Conservation (phyloP, 2,888 invertebrate species). For the Agrilus biguttatus region DNA sequence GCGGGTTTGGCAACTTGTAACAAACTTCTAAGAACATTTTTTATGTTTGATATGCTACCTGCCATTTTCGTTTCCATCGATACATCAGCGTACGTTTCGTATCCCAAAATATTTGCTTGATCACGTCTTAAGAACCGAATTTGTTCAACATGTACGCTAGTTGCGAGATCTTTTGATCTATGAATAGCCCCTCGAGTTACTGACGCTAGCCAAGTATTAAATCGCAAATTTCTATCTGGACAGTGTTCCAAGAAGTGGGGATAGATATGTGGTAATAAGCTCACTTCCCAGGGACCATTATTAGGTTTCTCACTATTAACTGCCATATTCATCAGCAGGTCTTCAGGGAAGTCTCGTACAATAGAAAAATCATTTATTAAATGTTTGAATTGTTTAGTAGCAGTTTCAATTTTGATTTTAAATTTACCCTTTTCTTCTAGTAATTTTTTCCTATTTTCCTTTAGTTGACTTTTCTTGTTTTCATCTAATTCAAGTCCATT, state of each 20-base stretch:
- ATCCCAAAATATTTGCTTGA: constrained; percentile 67
- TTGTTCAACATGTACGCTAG: constrained; percentile 62
- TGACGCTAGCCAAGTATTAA: constrained; percentile 75
- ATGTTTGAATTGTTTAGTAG: constrained; percentile 52
- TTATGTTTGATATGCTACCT: constrained; percentile 58
- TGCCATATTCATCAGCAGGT: constrained; percentile 50
- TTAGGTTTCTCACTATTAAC: constrained; percentile 40
- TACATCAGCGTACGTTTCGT: constrained; percentile 65
- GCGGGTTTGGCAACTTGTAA: constrained; percentile 54
- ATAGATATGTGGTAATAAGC: constrained; percentile 58
- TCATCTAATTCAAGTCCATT: constrained; percentile 62
- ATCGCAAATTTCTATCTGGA: constrained; percentile 59
- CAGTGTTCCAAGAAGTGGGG: constrained; percentile 73
- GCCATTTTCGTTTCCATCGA: constrained; percentile 94
- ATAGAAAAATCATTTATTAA: constrained; percentile 48
- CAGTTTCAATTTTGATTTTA: constrained; percentile 48
- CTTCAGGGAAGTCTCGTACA: constrained; percentile 60
- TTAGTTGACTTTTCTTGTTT: constrained; percentile 38
- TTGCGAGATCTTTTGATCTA: constrained; percentile 48
- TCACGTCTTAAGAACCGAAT: constrained; percentile 54
- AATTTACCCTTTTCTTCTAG: constrained; percentile 45
- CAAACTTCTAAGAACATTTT: constrained; percentile 51
- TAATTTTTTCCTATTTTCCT: constrained; percentile 37
- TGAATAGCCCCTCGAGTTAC: constrained; percentile 54
- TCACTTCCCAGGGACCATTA: constrained; percentile 74